Evolutionary conservation across 2,888 invertebrate genomes (phyloP).

Genomic region (Cremastobaeus sp.): DNA sequence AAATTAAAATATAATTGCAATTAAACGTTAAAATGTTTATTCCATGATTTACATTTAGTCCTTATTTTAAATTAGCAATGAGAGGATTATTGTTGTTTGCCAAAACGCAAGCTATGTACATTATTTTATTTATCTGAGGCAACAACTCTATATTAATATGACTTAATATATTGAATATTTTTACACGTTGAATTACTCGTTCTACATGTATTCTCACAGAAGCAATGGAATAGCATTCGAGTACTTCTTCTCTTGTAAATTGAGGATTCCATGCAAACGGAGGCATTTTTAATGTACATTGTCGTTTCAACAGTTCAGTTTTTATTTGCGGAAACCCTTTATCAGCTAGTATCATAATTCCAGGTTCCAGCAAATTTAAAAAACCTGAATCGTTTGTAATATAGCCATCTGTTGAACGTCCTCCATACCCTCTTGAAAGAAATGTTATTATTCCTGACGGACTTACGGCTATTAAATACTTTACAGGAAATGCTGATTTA

Average conservation of each 20-base stretch:
- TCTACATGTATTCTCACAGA: not conserved
- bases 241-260: not conserved
- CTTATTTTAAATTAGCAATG: too few species aligned
- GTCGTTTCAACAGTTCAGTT: too few species aligned
- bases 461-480: too few species aligned
- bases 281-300: not conserved
- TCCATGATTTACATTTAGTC: not conserved
- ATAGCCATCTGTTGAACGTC: too few species aligned
- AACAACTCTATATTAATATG: not conserved
- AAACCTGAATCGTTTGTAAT: too few species aligned
- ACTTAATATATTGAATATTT: not conserved
- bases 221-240: not conserved
- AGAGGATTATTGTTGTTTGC: not conserved
- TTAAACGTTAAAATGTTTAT: not conserved
- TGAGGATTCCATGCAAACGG: too few species aligned
- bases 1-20: not conserved
- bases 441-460: too few species aligned
- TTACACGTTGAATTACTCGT: not conserved
- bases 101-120: not conserved
- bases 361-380: too few species aligned
- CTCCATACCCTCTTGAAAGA: too few species aligned
- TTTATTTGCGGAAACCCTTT: too few species aligned
- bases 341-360: too few species aligned
- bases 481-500: too few species aligned
- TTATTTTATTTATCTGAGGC: not conserved